Conservation (phyloP, 2,113 vertebrate genomes). For the Canis aureus region DNA sequence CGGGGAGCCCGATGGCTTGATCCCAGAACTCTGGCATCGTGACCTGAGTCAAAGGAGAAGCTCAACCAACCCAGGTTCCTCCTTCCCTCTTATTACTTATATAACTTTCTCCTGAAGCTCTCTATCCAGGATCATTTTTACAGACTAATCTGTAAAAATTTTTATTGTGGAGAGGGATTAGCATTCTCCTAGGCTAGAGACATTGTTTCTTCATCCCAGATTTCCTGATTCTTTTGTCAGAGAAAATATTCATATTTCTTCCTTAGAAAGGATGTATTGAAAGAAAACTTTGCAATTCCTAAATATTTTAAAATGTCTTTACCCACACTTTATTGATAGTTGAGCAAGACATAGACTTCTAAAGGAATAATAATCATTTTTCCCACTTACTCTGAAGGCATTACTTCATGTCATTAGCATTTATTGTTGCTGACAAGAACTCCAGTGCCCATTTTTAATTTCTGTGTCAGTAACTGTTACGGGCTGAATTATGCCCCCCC, state of each 20-base stretch:
- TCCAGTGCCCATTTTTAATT: not conserved
- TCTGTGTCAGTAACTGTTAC: not conserved
- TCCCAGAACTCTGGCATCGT: no score
- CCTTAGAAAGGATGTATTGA: not conserved
- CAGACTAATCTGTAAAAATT: not conserved
- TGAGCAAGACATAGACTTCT: not conserved
- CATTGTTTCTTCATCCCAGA: not conserved
- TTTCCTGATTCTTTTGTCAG: not conserved
- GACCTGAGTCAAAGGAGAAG: no score
- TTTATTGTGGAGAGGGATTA: not conserved
- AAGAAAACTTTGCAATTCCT: not conserved
- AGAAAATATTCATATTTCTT: not conserved
- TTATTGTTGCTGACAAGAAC: not conserved
- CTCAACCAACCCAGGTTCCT: no score
- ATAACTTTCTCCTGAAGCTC: not conserved
- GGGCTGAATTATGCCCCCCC: not conserved
- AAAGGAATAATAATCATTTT: not conserved
- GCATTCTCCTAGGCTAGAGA: not conserved
- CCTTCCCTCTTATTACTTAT: not conserved
- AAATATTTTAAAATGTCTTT: not conserved
- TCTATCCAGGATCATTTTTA: not conserved
- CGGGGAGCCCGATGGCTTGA: no score
- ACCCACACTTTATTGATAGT: not conserved
- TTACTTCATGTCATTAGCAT: not conserved
- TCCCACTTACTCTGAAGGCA: not conserved